Evolutionary conservation across 2,888 invertebrate genomes (phyloP).

Genomic region (Leptinotarsa haldemani): DNA sequence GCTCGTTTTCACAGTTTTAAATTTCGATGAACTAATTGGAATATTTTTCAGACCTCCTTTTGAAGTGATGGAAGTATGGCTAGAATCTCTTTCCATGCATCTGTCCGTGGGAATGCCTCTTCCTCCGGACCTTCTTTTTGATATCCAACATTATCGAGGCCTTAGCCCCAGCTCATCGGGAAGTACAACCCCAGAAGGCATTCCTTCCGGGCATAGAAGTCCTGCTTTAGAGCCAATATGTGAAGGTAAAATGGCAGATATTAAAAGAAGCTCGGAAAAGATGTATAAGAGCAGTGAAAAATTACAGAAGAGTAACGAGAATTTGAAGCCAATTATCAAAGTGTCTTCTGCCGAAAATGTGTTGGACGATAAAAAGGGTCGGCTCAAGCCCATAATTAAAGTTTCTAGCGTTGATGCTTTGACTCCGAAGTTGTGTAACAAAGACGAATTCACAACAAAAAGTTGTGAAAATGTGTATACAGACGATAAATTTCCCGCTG

Average conservation of each 20-base stretch:
- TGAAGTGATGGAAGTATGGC: constrained; percentile 90
- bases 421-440: constrained; percentile 34
- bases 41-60: constrained; percentile 79
- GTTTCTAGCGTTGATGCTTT: constrained; percentile 49
- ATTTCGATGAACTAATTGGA: constrained; percentile 3
- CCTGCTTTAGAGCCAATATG: constrained; percentile 70
- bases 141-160: constrained; percentile 79
- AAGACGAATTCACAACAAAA: constrained; percentile 50
- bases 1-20: constrained; percentile 28
- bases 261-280: constrained; percentile 41
- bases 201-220: constrained; percentile 64
- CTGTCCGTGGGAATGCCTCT: constrained; percentile 73
- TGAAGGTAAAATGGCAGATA: constrained; percentile 65
- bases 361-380: constrained; percentile 41
- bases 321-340: constrained; percentile 54
- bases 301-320: constrained; percentile 49
- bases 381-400: constrained; percentile 54
- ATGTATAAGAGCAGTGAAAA: constrained; percentile 38
- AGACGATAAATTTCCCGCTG: constrained; percentile 12
- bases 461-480: constrained; percentile 54
- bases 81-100: constrained; percentile 82
- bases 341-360: constrained; percentile 55
- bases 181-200: constrained; percentile 71
- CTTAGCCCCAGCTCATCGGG: constrained; percentile 71
- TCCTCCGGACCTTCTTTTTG: constrained; percentile 77